Base-by-base conservation (phyloP, 2,888 invertebrate species). In the Coelinius sp. region DNA sequence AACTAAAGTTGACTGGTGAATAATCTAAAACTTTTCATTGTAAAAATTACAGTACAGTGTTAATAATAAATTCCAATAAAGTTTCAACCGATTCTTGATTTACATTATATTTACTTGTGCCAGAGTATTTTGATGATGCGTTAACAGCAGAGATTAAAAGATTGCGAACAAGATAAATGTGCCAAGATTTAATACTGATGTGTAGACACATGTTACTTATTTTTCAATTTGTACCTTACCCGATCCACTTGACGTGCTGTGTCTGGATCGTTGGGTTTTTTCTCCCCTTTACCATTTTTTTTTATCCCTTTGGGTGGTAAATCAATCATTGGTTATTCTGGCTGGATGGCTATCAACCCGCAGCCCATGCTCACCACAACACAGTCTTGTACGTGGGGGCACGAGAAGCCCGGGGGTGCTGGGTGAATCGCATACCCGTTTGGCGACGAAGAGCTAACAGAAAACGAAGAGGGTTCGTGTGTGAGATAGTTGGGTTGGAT, bases 321-420 rank as follows among this genome's bases (percentile, higher is more conserved):
- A 85, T 85, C 84, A 84, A 85, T 85, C 83, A 84, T 80, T 74
- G 80, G 80, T 83, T 84, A 85, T 83, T 85, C 85, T 83, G 83
- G 83, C 78, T 79, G 73, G 67, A 71, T 73, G 62, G 74, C 63
- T 67, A 72, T 59, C 53, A 72, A 56, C 59, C 68, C 64, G 49
- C 69, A 53, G 66, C 53, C 66, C 79, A 73, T 77, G 73, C 75
- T 78, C 78, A 76, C 75, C 76, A 71, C 77, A 73, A 71, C 75
- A 71, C 75, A 64, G 66, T 71, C 62, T 70, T 27, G 75, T 75
- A 77, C 72, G 75, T 59, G 56, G 76, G 77, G n/a, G 80, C 78
- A 79, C 79, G 77, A 73, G 76, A 74, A 73, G 74, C 62, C 70
- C 52, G 62, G 68, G 20, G 46, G 69, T 67, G 75, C 71, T 24